Percentiles rank a stretch among this genome's conserved stretches.
Conservation (phyloP, 2,888 invertebrate genomes). For the Eulithis testata region DNA sequence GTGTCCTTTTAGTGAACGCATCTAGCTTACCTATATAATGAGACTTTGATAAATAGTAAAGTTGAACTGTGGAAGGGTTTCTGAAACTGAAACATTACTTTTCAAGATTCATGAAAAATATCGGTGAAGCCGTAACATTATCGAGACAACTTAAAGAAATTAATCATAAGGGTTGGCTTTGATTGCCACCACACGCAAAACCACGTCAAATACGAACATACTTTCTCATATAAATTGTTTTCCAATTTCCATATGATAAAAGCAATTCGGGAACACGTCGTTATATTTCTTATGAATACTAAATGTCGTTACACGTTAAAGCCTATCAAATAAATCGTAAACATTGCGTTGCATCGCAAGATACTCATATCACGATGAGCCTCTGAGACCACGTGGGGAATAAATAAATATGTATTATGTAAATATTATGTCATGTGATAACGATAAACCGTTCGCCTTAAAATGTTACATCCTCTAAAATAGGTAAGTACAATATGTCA, state of each 20-base stretch:
- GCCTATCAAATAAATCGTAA: constrained; percentile 31
- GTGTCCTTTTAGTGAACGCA: constrained; percentile 2
- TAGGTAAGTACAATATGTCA: not conserved
- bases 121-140: too few species aligned
- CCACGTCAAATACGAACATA: constrained; percentile 10
- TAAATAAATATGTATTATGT: constrained; percentile 30
- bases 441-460: constrained; percentile 53
- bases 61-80: too few species aligned
- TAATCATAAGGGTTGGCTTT: constrained; percentile 11
- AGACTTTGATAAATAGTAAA: too few species aligned
- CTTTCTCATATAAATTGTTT: constrained; percentile 31
- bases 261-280: constrained; percentile 33
- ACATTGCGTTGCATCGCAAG: constrained; percentile 27
- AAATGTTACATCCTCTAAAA: constrained; percentile 12
- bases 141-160: constrained; percentile 11
- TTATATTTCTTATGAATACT: constrained; percentile 40
- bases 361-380: constrained; percentile 40
- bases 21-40: too few species aligned
- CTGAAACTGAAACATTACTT: too few species aligned
- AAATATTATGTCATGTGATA: constrained; percentile 56
- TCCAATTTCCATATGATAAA: constrained; percentile 37
- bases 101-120: too few species aligned
- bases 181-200: constrained; percentile 25
- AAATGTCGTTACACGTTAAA: constrained; percentile 35
- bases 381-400: constrained; percentile 42